phyloP scores from a whole-genome alignment of 92 coral and sea anemone species.

The Bergia puertoricense region DNA sequence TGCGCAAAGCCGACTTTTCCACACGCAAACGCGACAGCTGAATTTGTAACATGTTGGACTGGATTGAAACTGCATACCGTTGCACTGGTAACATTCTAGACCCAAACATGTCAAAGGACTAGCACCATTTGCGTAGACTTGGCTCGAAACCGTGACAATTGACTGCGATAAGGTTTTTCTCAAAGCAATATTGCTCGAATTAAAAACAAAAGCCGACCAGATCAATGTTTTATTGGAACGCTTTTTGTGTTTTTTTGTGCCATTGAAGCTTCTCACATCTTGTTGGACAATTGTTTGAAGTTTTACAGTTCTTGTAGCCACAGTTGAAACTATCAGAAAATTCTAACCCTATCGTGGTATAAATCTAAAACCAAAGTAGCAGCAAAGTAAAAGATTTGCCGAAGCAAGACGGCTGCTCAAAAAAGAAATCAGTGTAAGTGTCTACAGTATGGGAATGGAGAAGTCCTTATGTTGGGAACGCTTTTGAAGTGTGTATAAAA shows the following conservation, averaged over 20 bases:
- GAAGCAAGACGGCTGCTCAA: slow-evolving; percentile 17
- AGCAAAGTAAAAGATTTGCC: slow-evolving; percentile 7
- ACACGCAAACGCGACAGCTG: not conserved
- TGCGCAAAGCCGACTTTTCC: not conserved
- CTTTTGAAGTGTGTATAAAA: slow-evolving; percentile 8
- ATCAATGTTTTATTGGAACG: slow-evolving; percentile 6
- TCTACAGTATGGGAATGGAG: not conserved
- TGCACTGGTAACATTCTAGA: not conserved
- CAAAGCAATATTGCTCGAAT: slow-evolving; percentile 31
- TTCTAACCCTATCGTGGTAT: not conserved
- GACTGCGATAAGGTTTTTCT: not conserved
- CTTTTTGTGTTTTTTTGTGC: not conserved
- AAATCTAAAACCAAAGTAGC: not conserved
- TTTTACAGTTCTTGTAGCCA: not conserved
- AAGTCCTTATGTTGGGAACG: not conserved
- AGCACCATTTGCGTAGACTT: slow-evolving; percentile 22
- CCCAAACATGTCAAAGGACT: slow-evolving; percentile 7
- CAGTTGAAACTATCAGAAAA: not conserved
- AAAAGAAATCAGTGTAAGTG: slow-evolving; percentile 1
- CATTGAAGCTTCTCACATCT: not conserved
- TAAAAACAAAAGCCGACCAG: slow-evolving; percentile 17
- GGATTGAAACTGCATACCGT: slow-evolving; percentile 19
- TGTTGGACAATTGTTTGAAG: not conserved
- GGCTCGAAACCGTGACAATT: not conserved
- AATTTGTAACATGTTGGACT: not conserved